Evolutionary conservation across 2,113 vertebrate genomes (phyloP).

Genomic region (Syrmaticus mikado): DNA sequence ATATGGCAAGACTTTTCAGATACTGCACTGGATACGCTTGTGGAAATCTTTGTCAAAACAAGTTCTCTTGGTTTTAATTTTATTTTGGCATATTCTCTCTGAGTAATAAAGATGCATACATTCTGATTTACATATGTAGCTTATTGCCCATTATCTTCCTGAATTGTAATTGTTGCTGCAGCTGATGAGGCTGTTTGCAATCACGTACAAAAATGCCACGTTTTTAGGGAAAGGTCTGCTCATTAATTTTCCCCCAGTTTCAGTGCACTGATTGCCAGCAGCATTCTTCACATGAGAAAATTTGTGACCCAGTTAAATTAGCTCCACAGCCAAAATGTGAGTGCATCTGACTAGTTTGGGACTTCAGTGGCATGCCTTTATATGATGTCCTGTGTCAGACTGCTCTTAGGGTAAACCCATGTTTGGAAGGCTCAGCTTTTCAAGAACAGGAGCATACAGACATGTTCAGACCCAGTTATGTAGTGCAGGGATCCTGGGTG

Average conservation of each 20-base stretch:
- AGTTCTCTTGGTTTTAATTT: not conserved
- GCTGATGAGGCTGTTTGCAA: not conserved
- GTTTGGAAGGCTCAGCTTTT: not conserved
- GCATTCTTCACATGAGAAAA: fast-evolving
- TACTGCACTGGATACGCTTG: not conserved
- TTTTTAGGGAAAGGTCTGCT: not conserved
- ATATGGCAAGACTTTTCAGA: not conserved
- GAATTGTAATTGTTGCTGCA: not conserved
- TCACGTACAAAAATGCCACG: not conserved
- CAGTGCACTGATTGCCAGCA: not conserved
- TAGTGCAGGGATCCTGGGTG: not conserved
- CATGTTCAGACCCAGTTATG: fast-evolving
- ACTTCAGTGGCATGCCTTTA: not conserved
- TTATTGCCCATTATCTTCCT: not conserved
- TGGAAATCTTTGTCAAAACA: not conserved
- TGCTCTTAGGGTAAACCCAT: not conserved
- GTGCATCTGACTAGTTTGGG: not conserved
- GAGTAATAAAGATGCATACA: not conserved
- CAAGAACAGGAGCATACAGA: not conserved
- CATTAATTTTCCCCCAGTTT: not conserved
- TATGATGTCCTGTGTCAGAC: not conserved
- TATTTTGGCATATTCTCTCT: not conserved
- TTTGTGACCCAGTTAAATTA: not conserved
- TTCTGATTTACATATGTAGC: not conserved
- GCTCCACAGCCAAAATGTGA: not conserved